Evolutionary conservation across 2,797 vertebrate species (phyloP).

Genomic region (Clarias laeviceps): DNA sequence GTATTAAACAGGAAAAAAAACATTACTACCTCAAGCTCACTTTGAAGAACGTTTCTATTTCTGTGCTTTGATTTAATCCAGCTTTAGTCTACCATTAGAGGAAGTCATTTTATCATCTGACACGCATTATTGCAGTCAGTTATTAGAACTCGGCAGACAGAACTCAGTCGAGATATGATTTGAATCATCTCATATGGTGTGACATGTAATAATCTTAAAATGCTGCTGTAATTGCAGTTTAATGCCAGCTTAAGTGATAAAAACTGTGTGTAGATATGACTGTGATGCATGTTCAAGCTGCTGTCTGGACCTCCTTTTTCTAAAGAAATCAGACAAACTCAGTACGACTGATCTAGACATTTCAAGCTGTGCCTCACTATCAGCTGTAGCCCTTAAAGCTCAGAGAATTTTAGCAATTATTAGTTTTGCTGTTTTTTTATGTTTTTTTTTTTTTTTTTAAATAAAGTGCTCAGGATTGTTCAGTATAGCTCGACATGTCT

Average conservation of each 20-base stretch:
- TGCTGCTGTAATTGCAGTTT: background rate
- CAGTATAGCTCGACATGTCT: too few species aligned
- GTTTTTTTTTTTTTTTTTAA: too few species aligned
- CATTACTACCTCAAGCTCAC: background rate
- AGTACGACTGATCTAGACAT: background rate
- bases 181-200: background rate
- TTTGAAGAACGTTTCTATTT: background rate
- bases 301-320: background rate
- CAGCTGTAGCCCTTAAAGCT: background rate
- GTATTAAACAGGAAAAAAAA: background rate
- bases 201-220: slow-evolving; percentile 3
- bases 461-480: too few species aligned
- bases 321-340: background rate
- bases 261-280: background rate
- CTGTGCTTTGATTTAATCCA: background rate
- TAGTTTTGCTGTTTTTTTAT: too few species aligned
- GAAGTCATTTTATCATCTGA: background rate
- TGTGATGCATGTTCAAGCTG: background rate
- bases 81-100: background rate
- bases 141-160: too few species aligned
- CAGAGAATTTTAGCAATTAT: too few species aligned
- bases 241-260: background rate
- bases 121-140: background rate
- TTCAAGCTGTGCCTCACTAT: background rate
- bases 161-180: background rate